Percentiles rank a stretch among this genome's conserved stretches.
Conservation (phyloP, 1,140 invertebrate genomes). For the Aphis gossypii region DNA sequence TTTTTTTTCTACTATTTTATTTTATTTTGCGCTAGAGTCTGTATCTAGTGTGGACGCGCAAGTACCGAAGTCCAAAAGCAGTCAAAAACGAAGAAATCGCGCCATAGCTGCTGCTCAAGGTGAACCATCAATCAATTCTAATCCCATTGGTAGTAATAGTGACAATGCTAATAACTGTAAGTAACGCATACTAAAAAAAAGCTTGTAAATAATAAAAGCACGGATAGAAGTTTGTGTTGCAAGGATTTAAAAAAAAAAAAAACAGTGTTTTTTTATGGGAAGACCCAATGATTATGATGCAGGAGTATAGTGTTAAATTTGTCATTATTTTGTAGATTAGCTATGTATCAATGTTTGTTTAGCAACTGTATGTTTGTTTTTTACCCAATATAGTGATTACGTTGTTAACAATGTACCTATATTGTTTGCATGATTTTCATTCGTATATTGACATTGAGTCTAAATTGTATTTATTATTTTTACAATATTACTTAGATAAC, state of each 20-base stretch:
- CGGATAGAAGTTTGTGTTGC: constrained; percentile 7
- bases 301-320: background rate
- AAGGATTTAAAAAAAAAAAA: background rate
- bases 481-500: background rate
- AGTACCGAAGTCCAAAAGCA: constrained; percentile 53
- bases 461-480: background rate
- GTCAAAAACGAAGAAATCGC: constrained; percentile 55
- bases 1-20: constrained; percentile 55
- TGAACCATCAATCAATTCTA: constrained; percentile 28
- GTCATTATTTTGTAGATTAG: background rate
- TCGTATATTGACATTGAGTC: background rate
- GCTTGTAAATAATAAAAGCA: background rate
- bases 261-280: background rate
- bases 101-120: constrained; percentile 56
- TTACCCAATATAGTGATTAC: background rate
- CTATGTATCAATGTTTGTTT: background rate
- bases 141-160: constrained; percentile 34
- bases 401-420: background rate
- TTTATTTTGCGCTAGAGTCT: constrained; percentile 57
- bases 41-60: constrained; percentile 57
- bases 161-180: constrained; percentile 24
- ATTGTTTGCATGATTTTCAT: background rate
- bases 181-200: constrained; percentile 37
- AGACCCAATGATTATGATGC: background rate
- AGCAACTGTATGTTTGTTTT: background rate